phyloP scores from a whole-genome alignment of 1,140 invertebrate species.

The Maniola jurtina region DNA sequence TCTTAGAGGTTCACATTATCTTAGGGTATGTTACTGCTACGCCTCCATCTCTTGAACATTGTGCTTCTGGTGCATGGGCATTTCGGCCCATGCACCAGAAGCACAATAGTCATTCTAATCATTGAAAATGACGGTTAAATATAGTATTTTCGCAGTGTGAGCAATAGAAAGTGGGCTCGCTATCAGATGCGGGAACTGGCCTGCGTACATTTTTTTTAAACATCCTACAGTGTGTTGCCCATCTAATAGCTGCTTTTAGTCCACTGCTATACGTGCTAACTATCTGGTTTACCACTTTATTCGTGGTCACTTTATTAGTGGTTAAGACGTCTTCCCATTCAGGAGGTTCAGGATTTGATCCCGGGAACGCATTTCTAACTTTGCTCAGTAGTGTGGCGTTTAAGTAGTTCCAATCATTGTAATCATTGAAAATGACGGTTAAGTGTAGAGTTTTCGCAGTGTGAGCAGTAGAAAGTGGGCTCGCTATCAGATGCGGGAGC shows the following conservation, averaged over 20 bases:
- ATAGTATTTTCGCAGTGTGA: constrained; percentile 22
- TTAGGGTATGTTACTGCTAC: no score
- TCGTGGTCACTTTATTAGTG: no score
- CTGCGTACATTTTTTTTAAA: constrained; percentile 40
- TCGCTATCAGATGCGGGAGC: constrained; percentile 29
- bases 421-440: background rate
- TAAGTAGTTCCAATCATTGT: no score
- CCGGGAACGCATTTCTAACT: no score
- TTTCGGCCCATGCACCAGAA: no score
- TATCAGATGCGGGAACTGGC: constrained; percentile 31
- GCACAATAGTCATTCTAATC: no score
- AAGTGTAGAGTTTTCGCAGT: constrained; percentile 24
- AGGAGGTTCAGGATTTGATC: no score
- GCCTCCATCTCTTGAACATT: no score
- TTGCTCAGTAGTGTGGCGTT: no score
- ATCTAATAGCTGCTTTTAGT: constrained; percentile 28
- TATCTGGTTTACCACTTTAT: background rate
- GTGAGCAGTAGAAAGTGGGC: constrained; percentile 36
- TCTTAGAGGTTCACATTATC: no score
- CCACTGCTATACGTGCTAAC: background rate
- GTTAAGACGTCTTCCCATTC: no score
- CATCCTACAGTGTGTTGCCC: constrained; percentile 38
- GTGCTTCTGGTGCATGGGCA: no score
- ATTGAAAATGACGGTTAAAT: background rate
- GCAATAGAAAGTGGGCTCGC: constrained; percentile 36